These are phyloP conservation scores for Gobiocypris rarus DNA, from an alignment of 2,113 vertebrate species.

Conservation along the genomic window DNA sequence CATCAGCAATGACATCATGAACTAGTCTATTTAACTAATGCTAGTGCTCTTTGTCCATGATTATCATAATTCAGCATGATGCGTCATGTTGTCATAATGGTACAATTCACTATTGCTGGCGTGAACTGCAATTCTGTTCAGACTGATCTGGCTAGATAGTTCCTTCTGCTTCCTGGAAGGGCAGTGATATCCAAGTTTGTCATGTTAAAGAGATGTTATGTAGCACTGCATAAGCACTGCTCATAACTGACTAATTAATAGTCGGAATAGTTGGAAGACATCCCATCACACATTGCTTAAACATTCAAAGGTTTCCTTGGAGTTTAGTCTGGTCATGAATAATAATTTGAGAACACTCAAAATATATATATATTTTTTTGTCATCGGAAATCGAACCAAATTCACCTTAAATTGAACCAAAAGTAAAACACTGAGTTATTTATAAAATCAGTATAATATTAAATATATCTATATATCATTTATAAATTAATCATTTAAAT, in stretches of 20 bases:
- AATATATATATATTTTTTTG: not conserved
- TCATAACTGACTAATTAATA: not conserved
- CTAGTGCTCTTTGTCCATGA: conserved; percentile 4
- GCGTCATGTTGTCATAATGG: not conserved
- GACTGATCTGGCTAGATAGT: not conserved
- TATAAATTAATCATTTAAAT: too few species aligned
- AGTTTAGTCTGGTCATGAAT: not conserved
- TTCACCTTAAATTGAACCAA: too few species aligned
- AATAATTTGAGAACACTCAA: not conserved
- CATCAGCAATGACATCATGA: not conserved
- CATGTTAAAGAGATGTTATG: not conserved
- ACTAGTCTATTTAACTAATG: not conserved
- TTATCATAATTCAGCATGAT: conserved; percentile 11
- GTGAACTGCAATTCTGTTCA: not conserved
- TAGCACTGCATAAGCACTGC: not conserved
- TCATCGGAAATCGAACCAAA: too few species aligned
- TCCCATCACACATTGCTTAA: not conserved
- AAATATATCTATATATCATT: too few species aligned
- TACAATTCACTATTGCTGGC: not conserved
- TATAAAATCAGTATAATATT: too few species aligned
- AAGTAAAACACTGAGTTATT: too few species aligned
- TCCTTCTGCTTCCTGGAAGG: not conserved
- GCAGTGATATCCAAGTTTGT: not conserved
- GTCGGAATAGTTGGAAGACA: not conserved
- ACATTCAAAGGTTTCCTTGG: not conserved